Evolutionary conservation across 2,888 invertebrate species (phyloP).

Genomic region (Nowickia ferox): DNA sequence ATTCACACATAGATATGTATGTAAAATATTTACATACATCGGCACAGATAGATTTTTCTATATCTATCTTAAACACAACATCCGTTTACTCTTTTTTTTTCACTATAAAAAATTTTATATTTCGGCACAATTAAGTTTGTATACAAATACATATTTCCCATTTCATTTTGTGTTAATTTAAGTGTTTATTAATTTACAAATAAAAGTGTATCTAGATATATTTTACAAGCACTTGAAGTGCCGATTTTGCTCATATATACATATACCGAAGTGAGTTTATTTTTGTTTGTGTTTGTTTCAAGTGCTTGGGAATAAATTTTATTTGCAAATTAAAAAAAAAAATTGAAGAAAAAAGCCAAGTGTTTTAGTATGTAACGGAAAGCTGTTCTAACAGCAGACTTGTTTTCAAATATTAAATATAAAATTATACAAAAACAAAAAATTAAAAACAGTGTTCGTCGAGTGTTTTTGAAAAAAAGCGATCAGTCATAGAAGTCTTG

Average conservation of each 20-base stretch:
- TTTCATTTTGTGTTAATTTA: constrained; percentile 27
- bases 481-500: neutral
- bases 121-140: constrained; percentile 29
- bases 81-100: neutral
- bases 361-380: constrained; percentile 65
- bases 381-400: constrained; percentile 68
- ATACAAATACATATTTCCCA: neutral
- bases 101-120: neutral
- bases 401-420: constrained; percentile 38
- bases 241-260: neutral
- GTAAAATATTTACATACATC: too few species aligned
- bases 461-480: neutral
- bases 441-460: constrained; percentile 8
- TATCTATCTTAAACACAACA: neutral
- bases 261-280: constrained; percentile 11
- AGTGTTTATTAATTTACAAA: constrained; percentile 53
- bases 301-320: constrained; percentile 30
- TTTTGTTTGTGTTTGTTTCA: constrained; percentile 21
- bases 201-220: constrained; percentile 37
- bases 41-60: neutral
- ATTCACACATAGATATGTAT: neutral
- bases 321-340: constrained; percentile 17
- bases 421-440: constrained; percentile 5
- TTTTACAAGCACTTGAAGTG: constrained; percentile 45
- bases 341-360: constrained; percentile 56